Conservation (phyloP, 2,888 invertebrate genomes). For the Mythimna pallens region DNA sequence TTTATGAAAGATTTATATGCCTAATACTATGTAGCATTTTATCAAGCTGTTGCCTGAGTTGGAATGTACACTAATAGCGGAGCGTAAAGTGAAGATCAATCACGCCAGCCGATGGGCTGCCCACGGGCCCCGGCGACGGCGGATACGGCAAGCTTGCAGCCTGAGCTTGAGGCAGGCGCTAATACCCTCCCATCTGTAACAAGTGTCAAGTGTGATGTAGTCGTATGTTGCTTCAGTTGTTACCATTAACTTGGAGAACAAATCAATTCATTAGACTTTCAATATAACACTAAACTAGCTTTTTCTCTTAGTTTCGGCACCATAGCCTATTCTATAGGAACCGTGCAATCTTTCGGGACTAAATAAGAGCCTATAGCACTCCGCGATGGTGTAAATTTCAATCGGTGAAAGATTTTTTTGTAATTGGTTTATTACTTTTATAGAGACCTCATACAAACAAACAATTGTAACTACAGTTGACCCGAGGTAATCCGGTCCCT, state of each 20-base stretch:
- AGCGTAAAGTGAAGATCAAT: conserved; percentile 37
- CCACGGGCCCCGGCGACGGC: conserved; percentile 39
- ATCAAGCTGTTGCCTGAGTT: conserved; percentile 49
- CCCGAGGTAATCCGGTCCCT: too few relatives aligned
- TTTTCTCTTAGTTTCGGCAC: background rate
- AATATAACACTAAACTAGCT: background rate
- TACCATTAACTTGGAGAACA: background rate
- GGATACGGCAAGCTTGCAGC: conserved; percentile 67
- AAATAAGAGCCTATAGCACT: background rate
- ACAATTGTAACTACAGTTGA: background rate
- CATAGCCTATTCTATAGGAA: background rate
- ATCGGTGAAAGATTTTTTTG: background rate
- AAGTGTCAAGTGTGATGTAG: conserved; percentile 43
- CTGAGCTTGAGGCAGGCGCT: conserved; percentile 37
- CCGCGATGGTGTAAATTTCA: background rate
- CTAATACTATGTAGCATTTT: conserved; percentile 44
- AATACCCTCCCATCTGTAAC: conserved; percentile 61
- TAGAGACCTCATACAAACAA: background rate
- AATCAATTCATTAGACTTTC: background rate
- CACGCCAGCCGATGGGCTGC: conserved; percentile 35
- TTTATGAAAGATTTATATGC: conserved; percentile 55
- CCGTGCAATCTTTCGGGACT: background rate
- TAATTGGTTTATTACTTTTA: background rate
- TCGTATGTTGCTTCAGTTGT: background rate
- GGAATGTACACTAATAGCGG: conserved; percentile 77